Base-by-base conservation (phyloP, 2,888 invertebrate genomes). In the Auanema sp. region DNA sequence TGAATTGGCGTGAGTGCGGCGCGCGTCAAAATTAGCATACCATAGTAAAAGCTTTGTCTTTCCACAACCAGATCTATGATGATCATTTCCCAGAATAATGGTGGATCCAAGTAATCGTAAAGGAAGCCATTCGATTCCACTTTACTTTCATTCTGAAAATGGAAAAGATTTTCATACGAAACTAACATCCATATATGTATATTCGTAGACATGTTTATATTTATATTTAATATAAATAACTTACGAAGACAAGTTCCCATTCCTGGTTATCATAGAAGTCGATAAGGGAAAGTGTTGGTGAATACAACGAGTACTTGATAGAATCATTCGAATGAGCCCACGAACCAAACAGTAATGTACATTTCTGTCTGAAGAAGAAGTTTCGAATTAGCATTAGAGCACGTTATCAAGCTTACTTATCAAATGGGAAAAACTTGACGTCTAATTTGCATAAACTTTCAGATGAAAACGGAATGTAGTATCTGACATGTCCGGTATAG, bases 301-400 rank as follows among this genome's bases (percentile, higher is more conserved):
- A 70, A 66, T 79, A 83, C 8, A 83, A 64, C 2, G 78, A 73
- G 64, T 79, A 81, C 53, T 75, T 80, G 64, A 83, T 80, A 25
- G 81, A 81, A 40, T 81, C 82, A 65, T 83, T 83, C 18, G 82
- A 83, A 54, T 83, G 81, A n/a, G 83, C 83, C 83, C 83, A 83
- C 0, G 80, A 80, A 44, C 83, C 83, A 60, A 82, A 80, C 16
- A 79, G 71, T 16, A 82, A 68, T 0, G 74, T 75, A 67, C 80
- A 79, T 64, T 75, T 69, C 58, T 80, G 80, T 6, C 79, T 80
- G 68, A 53, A 79, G 71, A 10, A 47, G 33, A 8, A 16, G 12
- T 23, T 53, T 24, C 23, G 47, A 8, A 33, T 33, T 8, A 8
- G 33, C 3, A 33, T 33, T 33, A 33, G 33, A 33, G 33, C 33